phyloP scores from a whole-genome alignment of 2,888 invertebrate species.

The Platycheirus rosarum region DNA sequence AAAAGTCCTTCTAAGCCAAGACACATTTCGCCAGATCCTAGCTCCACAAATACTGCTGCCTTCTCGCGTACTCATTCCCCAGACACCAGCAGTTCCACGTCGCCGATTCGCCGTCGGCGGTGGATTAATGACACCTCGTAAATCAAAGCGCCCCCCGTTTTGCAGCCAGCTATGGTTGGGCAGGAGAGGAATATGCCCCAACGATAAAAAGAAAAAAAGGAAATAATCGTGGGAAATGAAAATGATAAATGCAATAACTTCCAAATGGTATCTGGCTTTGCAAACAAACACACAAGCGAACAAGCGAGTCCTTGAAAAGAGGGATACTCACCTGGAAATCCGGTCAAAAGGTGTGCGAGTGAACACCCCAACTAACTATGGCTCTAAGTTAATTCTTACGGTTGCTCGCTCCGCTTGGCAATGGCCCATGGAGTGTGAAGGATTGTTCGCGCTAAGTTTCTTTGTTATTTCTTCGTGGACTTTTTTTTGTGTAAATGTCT shows the following conservation, averaged over 20 bases:
- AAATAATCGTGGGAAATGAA: slow-evolving; percentile 68
- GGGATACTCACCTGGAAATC: slow-evolving; percentile 56
- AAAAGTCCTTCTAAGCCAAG: slow-evolving; percentile 59
- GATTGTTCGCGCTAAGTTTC: slow-evolving; percentile 41
- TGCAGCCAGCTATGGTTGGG: slow-evolving; percentile 8
- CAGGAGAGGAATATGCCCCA: neutral
- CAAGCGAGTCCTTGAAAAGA: slow-evolving; percentile 37
- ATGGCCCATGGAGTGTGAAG: slow-evolving; percentile 39
- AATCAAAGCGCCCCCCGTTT: slow-evolving; percentile 47
- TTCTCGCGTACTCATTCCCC: slow-evolving; percentile 34
- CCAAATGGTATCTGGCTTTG: slow-evolving; percentile 71
- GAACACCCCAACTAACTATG: slow-evolving; percentile 4
- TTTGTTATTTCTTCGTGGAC: slow-evolving; percentile 24
- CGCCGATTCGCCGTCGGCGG: slow-evolving; percentile 57
- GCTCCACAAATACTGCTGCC: slow-evolving; percentile 17
- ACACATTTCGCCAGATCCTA: slow-evolving; percentile 54
- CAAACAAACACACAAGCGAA: slow-evolving; percentile 60
- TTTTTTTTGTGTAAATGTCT: slow-evolving; percentile 23
- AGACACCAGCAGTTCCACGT: no score
- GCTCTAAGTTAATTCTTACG: slow-evolving; percentile 26
- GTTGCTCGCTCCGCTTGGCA: slow-evolving; percentile 30
- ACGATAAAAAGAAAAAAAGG: slow-evolving; percentile 27
- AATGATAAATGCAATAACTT: slow-evolving; percentile 74
- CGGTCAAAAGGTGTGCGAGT: slow-evolving; percentile 9
- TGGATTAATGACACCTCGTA: slow-evolving; percentile 74